Base-by-base conservation (phyloP, 2,888 invertebrate genomes). In the Trachelus iudaicus region DNA sequence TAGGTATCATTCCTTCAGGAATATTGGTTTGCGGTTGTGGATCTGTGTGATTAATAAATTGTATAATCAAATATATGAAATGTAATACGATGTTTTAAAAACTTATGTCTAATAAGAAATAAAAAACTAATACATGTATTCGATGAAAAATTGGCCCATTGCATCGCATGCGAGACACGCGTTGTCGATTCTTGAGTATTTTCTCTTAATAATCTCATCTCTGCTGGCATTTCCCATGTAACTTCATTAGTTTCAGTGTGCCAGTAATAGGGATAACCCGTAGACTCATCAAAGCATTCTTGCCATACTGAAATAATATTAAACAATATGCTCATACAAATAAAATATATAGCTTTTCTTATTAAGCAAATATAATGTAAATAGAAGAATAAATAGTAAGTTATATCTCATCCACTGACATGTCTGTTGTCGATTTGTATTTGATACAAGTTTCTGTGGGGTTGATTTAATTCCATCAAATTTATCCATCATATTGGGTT, bases 221-320 rank as follows among this genome's bases (percentile, higher is more conserved):
- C 93, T 1, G 89, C 86, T 13, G 95, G 94, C 84, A 93, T 92
- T 80, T 94, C 93, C 95, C 95, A 95, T 13, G 94, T 94, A 0
- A 95, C 94, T 87, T 94, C 93, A 87, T 94, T 94, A 1, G 94
- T 94, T 82, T 93, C 91, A 30, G 93, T 92, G 86, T 95, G 94
- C 95, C 95, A 95, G 85, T 94, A 95, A 87, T 95, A 95, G 1
- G 93, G 92, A 87, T 93, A 94, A 2, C 94, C 94, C 1, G 93
- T 93, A 23, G 92, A 91, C 85, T 94, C 93, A 86, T 95, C 95
- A 82, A 92, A 92, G 85, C 94, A 94, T 88, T 94, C 94, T 92
- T 95, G 93, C 95, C 95, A 95, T 86, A 93, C 93, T 94, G 91
- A 71, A 71, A 71, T 71, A 71, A 71, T 15, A 56, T 56, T 56